phyloP scores from a whole-genome alignment of 2,797 vertebrate species.

The Liasis olivaceus region DNA sequence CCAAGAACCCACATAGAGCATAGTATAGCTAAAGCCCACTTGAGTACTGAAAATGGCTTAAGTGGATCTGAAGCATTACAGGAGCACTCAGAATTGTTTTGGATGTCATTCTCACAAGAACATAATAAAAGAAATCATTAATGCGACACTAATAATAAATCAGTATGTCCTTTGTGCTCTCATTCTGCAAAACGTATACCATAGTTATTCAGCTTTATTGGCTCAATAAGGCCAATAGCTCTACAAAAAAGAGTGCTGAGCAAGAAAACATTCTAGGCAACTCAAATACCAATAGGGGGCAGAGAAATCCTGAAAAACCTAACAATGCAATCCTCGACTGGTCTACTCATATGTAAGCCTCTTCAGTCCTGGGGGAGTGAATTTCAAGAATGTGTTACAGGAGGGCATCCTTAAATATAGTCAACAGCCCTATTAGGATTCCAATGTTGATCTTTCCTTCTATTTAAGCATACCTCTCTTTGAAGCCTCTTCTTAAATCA shows the following conservation, averaged over 20 bases:
- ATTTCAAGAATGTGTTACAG: background rate
- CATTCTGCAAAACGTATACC: background rate
- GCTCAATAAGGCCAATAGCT: background rate
- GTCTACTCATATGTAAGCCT: background rate
- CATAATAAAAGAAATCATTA: background rate
- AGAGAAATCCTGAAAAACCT: background rate
- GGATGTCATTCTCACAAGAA: background rate
- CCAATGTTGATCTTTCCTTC: background rate
- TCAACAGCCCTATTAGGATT: background rate
- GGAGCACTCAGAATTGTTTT: background rate
- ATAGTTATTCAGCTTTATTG: background rate
- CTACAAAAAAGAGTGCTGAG: background rate
- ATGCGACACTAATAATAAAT: background rate
- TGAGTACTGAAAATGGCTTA: background rate
- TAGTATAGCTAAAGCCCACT: background rate
- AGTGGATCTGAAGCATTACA: background rate
- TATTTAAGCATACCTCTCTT: background rate
- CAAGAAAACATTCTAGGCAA: background rate
- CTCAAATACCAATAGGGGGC: background rate
- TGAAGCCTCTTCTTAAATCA: background rate
- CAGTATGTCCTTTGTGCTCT: background rate
- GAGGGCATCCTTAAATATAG: background rate
- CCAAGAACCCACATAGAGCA: background rate
- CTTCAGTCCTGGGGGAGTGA: background rate
- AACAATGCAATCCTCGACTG: background rate